Evolutionary conservation across 2,888 invertebrate species (phyloP).

Genomic region (Calliscelio sp.): DNA sequence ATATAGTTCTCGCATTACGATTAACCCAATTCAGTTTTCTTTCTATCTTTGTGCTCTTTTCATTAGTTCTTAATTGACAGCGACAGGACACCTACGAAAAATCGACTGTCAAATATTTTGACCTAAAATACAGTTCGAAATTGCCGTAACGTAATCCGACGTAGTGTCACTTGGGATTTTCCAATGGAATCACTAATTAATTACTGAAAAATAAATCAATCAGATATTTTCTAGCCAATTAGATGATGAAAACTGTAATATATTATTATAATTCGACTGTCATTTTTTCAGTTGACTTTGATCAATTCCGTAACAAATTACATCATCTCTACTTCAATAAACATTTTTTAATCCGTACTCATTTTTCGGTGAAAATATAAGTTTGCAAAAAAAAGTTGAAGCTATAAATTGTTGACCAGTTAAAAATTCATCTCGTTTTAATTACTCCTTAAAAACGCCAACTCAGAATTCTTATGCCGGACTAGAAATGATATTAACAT

Average conservation of each 20-base stretch:
- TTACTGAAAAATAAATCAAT: constrained; percentile 25
- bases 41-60: neutral
- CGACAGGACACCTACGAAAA: constrained; percentile 6
- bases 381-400: neutral
- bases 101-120: constrained; percentile 13
- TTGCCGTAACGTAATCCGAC: neutral
- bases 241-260: neutral
- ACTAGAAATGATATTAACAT: constrained; percentile 15
- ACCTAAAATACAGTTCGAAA: neutral
- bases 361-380: neutral
- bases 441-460: neutral
- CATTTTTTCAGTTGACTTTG: neutral
- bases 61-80: constrained; percentile 4
- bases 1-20: neutral
- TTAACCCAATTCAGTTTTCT: neutral
- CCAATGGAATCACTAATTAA: neutral
- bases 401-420: neutral
- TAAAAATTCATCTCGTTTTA: constrained; percentile 3
- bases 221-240: constrained; percentile 6
- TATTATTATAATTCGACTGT: too few species aligned
- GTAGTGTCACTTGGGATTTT: neutral
- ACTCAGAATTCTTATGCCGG: neutral
- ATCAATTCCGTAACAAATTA: neutral
- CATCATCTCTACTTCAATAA: neutral
- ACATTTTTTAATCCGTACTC: neutral